Evolutionary conservation across 2,797 vertebrate species (phyloP).

Genomic region (Oreochromis mossambicus): DNA sequence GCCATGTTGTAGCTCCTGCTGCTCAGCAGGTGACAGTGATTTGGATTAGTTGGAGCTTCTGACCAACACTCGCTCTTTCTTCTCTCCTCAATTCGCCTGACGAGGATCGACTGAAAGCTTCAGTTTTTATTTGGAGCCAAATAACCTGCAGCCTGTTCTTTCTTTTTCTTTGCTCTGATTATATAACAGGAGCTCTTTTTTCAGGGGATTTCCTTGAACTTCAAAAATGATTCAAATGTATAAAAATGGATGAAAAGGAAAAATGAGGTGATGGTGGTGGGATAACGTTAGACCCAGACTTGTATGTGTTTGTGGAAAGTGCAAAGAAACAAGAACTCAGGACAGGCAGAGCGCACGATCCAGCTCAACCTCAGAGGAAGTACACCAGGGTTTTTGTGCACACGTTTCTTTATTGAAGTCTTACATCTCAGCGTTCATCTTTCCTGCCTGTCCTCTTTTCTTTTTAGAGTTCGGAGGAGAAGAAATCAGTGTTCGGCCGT

Average conservation of each 20-base stretch:
- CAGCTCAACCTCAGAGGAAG: neutral
- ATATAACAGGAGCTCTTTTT: neutral
- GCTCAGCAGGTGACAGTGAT: neutral
- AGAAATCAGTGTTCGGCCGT: slow-evolving; percentile 59
- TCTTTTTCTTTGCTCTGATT: neutral
- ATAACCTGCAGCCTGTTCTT: neutral
- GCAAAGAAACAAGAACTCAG: neutral
- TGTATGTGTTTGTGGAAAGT: accelerated
- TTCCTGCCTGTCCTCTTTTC: neutral
- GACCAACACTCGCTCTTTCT: neutral
- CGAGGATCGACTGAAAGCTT: neutral
- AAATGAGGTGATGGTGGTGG: neutral
- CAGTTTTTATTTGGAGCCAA: neutral
- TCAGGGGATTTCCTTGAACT: neutral
- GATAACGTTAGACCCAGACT: neutral
- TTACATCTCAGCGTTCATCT: neutral
- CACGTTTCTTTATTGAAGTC: neutral
- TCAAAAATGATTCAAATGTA: neutral
- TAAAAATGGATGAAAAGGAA: neutral
- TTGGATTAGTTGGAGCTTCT: neutral
- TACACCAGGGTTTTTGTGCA: neutral
- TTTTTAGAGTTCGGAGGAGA: slow-evolving; percentile 67
- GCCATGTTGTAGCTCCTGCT: neutral
- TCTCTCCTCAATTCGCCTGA: neutral
- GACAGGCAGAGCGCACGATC: neutral